Evolutionary conservation across 2,113 vertebrate genomes (phyloP), one percentile per base, ranked within the genome.

Genomic region (Forbesichthys papilliferus): DNA sequence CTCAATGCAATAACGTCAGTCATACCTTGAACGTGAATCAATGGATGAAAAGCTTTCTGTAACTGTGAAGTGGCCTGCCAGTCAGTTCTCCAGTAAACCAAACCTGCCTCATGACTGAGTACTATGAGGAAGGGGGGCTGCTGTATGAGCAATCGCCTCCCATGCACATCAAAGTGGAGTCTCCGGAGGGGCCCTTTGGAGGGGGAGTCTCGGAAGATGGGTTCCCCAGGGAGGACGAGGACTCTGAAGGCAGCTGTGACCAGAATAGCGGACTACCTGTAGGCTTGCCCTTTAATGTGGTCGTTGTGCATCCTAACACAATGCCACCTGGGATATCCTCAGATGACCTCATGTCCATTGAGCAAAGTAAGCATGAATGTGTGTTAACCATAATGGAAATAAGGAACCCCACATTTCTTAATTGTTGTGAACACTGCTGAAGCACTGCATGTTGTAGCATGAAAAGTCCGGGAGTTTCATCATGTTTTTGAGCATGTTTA

Each of bases 151-250:
- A 92, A 84, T 93, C 92, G 75, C 92, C 93, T 91, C 92, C 92
- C 86, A 92, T 93, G 92, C 92, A 92, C 90, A 93, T 94, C 84
- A 94, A 94, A 90, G 92, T 93, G 88, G 93, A 94, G 92, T 94
- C 93, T 80, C 93, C 93, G 27, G 93, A 93, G 87, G 92, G 91
- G 72, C 89, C 89, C 83, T 90, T 92, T 64, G 92, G 90, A 77
- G 89, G 89, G 64, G 91, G 89, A 62, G 85, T 86, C 77, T 93
- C 92, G 6, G 92, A 93, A 70, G 93, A 93, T 48, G 92, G 92
- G 86, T 92, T 92, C 84, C 89, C 92, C 66, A 80, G 91, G 78
- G 92, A 93, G 79, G 92, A 93, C 62, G 92, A 94, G 0, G 93
- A 93, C 86, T 93, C 92, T 0, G 92, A 93, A 3, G 91, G 87